These are phyloP conservation scores for Oscheius sp. DNA, from an alignment of 2,888 invertebrate genomes.

Conservation along the genomic window DNA sequence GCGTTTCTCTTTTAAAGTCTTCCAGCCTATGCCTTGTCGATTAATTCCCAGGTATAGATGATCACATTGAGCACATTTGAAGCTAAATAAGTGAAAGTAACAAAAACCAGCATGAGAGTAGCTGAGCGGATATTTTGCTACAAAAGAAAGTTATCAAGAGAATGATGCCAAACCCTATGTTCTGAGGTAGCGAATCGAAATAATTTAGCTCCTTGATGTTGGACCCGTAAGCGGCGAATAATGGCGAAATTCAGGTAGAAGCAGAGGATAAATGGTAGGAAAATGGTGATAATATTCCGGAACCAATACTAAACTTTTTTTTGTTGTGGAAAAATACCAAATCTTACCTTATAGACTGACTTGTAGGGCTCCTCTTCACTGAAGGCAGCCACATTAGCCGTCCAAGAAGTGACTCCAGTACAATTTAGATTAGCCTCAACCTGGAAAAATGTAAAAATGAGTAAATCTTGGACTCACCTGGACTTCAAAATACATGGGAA, in stretches of 20 bases:
- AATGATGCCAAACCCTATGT: constrained; percentile 49
- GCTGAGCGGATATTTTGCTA: constrained; percentile 66
- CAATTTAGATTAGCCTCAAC: constrained; percentile 61
- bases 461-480: constrained; percentile 39
- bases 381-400: constrained; percentile 52
- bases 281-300: constrained; percentile 60
- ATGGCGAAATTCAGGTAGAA: constrained; percentile 64
- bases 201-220: constrained; percentile 63
- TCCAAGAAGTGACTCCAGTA: constrained; percentile 62
- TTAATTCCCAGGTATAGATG: constrained; percentile 61
- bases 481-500: constrained; percentile 63
- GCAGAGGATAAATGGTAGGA: constrained; percentile 62
- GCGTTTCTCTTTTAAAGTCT: background rate
- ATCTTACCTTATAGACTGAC: constrained; percentile 54
- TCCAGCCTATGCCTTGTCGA: constrained; percentile 54
- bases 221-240: constrained; percentile 59
- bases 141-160: constrained; percentile 21
- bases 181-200: constrained; percentile 67
- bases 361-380: constrained; percentile 63
- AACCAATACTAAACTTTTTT: constrained; percentile 60
- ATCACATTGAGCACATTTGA: constrained; percentile 65
- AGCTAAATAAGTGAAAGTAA: constrained; percentile 63
- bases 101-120: constrained; percentile 65
- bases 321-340: background rate
- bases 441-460: constrained; percentile 38